Conservation (phyloP, 2,113 vertebrate genomes). For the Pungitius pungitius region DNA sequence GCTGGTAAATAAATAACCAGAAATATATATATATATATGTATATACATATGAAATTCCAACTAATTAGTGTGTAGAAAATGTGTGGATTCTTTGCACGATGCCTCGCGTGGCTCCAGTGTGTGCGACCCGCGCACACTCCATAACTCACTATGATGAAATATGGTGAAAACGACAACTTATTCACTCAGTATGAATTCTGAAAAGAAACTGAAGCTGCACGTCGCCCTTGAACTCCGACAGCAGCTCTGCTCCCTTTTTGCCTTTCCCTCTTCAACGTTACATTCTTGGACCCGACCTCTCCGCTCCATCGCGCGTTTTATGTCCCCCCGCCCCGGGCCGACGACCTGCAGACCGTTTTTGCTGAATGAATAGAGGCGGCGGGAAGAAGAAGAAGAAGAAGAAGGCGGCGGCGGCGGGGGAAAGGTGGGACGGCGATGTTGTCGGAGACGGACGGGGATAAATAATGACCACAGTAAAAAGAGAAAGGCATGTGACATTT, state of each 20-base stretch:
- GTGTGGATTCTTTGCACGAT: neutral
- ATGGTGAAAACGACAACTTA: neutral
- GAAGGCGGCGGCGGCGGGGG: too few species aligned
- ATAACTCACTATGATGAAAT: neutral
- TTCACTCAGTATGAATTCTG: neutral
- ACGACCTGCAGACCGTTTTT: neutral
- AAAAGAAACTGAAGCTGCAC: neutral
- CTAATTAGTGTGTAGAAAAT: neutral
- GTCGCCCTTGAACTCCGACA: neutral
- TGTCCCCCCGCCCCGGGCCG: too few species aligned
- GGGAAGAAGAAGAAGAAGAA: conserved; percentile 12
- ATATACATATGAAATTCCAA: conserved; percentile 14
- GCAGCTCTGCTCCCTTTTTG: neutral
- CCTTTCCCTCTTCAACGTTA: neutral
- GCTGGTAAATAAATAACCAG: too few species aligned
- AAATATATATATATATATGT: too few species aligned
- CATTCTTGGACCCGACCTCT: neutral
- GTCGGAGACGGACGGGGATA: neutral
- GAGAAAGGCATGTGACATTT: conserved; percentile 20
- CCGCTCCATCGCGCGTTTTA: neutral
- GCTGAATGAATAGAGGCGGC: conserved; percentile 1
- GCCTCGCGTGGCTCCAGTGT: neutral
- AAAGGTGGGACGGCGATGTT: neutral
- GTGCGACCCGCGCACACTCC: neutral
- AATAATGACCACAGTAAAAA: neutral